Conservation (phyloP, 2,888 invertebrate species). For the Creontiades dilutus region DNA sequence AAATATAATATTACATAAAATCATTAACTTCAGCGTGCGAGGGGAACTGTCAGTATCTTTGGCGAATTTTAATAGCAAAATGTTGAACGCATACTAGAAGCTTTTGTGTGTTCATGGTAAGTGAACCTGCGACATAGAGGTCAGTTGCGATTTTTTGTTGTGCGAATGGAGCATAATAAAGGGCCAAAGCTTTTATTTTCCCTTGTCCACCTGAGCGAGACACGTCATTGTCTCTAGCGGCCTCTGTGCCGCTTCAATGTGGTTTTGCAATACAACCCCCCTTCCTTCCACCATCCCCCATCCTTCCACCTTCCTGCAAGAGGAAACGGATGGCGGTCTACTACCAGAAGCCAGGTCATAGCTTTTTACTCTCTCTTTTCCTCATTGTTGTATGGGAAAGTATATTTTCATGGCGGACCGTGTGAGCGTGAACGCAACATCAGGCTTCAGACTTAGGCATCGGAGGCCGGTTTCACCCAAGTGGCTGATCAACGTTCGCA, state of each 20-base stretch:
- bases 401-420: no score
- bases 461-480: no score
- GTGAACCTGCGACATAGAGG: neutral
- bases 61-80: no score
- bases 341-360: neutral
- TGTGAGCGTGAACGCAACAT: no score
- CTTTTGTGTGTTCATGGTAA: no score
- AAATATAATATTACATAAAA: no score
- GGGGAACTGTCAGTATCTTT: no score
- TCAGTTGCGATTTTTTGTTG: neutral
- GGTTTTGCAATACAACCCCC: neutral
- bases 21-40: no score
- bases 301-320: neutral
- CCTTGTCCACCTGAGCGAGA: neutral
- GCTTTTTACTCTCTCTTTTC: neutral
- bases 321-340: conserved; percentile 35
- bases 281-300: no score
- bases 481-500: no score
- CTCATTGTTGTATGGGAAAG: neutral
- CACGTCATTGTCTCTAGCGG: neutral
- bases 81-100: no score
- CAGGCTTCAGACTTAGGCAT: no score
- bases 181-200: neutral
- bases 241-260: neutral
- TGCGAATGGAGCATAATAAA: neutral